Evolutionary conservation across 64 coral and sea anemone species (phyloP), one percentile per base, ranked within the genome.

Genomic region (Montipora sp.): DNA sequence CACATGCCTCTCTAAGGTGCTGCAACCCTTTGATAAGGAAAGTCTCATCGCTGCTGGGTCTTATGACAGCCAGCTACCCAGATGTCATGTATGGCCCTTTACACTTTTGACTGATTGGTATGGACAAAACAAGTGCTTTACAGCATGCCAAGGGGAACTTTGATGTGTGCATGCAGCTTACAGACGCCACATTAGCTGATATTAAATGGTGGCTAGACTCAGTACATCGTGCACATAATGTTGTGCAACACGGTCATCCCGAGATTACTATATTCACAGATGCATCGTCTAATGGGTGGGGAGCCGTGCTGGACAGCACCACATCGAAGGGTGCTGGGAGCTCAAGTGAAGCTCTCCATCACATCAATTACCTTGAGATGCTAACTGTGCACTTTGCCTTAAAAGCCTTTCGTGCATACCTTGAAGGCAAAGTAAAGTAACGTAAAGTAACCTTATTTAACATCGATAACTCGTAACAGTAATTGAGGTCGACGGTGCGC

Each of bases 271-370:
- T 94, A 4, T 61, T 75, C 43, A 84, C 73, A 47, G 80, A 94
- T 83, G 87, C 93, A 22, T 90, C 87, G 23, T 22, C 77, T 15
- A 18, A 53, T 14, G 87, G 87, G 3, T 90, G 92, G 93, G 93
- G 87, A 22, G 87, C 55, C n/a, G 79, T 83, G 24, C 55, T 90
- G 3, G 57, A 20, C 15, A 71, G 77, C 4, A 15, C 18, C 0
- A 48, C 36, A 49, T 83, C 79, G 47, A 79, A 87, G 59, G 69
- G 71, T 3, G 77, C 19, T 2, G 84, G 87, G 87, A 59, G 77
- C 5, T 67, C 80, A 15, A 18, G 24, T 12, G 70, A 94, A 16
- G 5, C 75, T 16, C 13, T 19, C 4, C 11, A 67, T 12, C 63
- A 67, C 18, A 67, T 67, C 11, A 67, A 18, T 67, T 67, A 67